Conservation (phyloP, 2,797 vertebrate species). For the Myotis planiceps region DNA sequence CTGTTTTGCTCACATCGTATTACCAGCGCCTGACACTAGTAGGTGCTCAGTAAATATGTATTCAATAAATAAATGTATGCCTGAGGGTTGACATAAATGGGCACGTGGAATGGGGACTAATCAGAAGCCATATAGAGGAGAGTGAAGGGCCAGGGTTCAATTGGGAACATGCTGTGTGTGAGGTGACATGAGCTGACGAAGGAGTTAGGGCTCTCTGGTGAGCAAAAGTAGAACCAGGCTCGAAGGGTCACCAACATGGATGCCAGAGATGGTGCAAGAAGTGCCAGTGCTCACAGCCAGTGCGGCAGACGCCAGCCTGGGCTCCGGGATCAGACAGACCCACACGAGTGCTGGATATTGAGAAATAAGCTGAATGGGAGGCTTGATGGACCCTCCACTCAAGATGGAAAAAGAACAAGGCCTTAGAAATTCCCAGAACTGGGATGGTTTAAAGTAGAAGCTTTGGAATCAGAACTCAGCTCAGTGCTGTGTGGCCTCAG, state of each 20-base stretch:
- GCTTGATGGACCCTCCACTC: not conserved
- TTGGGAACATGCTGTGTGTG: not conserved
- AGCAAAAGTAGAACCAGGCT: not conserved
- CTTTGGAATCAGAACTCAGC: not conserved
- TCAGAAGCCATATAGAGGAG: not conserved
- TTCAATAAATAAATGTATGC: not conserved
- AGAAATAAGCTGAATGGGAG: not conserved
- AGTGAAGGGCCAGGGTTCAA: too few relatives aligned
- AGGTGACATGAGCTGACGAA: not conserved
- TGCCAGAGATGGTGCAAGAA: not conserved
- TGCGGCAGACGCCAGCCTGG: not conserved
- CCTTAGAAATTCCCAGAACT: not conserved
- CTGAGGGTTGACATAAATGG: not conserved
- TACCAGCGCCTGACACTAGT: not conserved
- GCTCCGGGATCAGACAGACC: not conserved
- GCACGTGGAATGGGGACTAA: not conserved
- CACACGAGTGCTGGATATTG: not conserved
- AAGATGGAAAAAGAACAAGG: not conserved
- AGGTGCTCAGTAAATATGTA: not conserved
- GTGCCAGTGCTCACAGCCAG: not conserved
- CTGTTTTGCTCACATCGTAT: not conserved
- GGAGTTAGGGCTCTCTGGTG: not conserved
- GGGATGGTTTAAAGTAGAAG: not conserved
- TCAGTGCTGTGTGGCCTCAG: not conserved
- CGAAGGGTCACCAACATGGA: not conserved